Conservation (phyloP, 2,888 invertebrate species). For the Callosobruchus maculatus region DNA sequence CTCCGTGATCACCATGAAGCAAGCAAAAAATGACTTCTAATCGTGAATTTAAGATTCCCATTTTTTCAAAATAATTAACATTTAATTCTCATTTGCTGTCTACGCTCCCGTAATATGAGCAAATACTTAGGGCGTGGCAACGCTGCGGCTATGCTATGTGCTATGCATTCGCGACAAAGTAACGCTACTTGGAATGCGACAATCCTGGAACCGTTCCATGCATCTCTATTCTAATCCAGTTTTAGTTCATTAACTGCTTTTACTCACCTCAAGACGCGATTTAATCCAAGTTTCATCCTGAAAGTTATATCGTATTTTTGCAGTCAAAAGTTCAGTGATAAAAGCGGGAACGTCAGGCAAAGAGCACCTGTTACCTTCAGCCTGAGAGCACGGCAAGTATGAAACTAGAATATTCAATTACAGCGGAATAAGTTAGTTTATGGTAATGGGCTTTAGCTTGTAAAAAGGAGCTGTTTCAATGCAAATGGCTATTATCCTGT, state of each 20-base stretch:
- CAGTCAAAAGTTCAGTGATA: background rate
- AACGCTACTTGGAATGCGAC: no score
- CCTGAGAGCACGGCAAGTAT: background rate
- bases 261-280: background rate
- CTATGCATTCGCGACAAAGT: no score
- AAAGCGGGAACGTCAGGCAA: background rate
- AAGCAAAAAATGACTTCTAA: no score
- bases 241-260: background rate
- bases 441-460: background rate
- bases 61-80: no score
- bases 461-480: background rate
- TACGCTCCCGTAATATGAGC: no score
- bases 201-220: no score
- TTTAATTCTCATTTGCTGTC: no score
- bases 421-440: background rate
- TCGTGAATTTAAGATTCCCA: no score
- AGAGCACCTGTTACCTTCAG: background rate
- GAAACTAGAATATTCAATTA: background rate
- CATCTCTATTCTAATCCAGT: no score
- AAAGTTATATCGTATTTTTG: background rate
- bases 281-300: background rate
- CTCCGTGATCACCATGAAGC: no score
- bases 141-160: no score
- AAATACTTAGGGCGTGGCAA: no score
- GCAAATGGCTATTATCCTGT: background rate